Evolutionary conservation across 2,888 invertebrate genomes (phyloP).

Genomic region (Apodemia mormo): DNA sequence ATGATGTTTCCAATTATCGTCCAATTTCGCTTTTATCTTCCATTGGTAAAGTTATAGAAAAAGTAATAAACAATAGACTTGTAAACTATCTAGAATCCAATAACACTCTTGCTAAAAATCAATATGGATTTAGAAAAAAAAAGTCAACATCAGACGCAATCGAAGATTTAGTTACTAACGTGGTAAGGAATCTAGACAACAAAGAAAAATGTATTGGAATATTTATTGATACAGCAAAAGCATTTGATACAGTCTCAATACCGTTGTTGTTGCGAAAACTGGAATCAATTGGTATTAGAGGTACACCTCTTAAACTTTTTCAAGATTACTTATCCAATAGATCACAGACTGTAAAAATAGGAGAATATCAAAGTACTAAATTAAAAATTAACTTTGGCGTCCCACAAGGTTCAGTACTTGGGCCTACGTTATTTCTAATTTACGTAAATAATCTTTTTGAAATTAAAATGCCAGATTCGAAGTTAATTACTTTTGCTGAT

Average conservation of each 20-base stretch:
- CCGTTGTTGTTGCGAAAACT: conserved; percentile 11
- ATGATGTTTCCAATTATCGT: conserved; percentile 2
- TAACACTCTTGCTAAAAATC: neutral
- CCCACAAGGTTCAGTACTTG: conserved; percentile 5
- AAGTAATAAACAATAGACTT: neutral
- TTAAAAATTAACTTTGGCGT: conserved; percentile 1
- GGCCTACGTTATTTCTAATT: neutral
- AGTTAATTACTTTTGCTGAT: conserved; percentile 11
- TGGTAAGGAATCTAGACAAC: neutral
- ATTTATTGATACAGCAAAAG: conserved; percentile 1
- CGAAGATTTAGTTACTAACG: neutral
- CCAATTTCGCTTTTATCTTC: neutral
- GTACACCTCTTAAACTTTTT: neutral
- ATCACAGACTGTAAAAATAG: neutral
- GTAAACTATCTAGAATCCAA: neutral
- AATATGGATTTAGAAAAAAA: neutral
- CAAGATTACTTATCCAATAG: conserved; percentile 3
- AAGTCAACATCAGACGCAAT: neutral
- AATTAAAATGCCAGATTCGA: conserved; percentile 2
- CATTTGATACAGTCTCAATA: conserved; percentile 6
- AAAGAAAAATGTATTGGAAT: neutral
- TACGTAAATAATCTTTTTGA: neutral
- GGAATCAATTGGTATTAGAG: conserved; percentile 5
- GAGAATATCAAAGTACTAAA: neutral
- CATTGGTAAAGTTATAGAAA: conserved; percentile 2